phyloP scores from a whole-genome alignment of 2,888 invertebrate genomes.

The Lampropteryx suffumata region DNA sequence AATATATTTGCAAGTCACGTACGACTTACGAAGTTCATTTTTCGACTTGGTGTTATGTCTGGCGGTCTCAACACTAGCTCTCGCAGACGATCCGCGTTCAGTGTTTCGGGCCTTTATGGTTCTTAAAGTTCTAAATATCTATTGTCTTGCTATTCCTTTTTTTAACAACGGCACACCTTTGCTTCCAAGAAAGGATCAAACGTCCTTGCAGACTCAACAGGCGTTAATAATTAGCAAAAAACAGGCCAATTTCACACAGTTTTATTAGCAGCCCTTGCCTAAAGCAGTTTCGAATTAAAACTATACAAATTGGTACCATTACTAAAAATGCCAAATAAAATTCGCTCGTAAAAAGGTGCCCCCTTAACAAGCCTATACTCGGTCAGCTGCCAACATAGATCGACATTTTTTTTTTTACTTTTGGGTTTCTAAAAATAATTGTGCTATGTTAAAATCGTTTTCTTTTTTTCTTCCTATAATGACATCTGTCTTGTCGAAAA shows the following conservation, averaged over 20 bases:
- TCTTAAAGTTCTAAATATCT: neutral
- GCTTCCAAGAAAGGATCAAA: conserved; percentile 21
- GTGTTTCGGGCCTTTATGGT: neutral
- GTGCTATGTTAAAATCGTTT: too few relatives aligned
- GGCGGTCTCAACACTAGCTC: too few relatives aligned
- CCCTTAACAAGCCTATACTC: conserved; percentile 3
- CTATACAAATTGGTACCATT: conserved; percentile 23
- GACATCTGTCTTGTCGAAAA: too few relatives aligned
- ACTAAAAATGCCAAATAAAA: conserved; percentile 13
- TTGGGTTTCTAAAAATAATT: too few relatives aligned
- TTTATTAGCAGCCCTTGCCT: conserved; percentile 17
- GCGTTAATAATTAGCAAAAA: conserved; percentile 26
- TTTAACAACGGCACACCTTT: conserved; percentile 13
- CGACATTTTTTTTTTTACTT: conserved; percentile 1
- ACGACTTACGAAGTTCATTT: too few relatives aligned
- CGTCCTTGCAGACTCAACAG: conserved; percentile 13
- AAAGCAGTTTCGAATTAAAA: conserved; percentile 20
- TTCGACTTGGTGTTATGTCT: too few relatives aligned
- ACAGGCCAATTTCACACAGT: conserved; percentile 16
- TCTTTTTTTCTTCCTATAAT: too few relatives aligned
- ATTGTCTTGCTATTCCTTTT: conserved; percentile 2
- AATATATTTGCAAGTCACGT: too few relatives aligned
- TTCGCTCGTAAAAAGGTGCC: conserved; percentile 18
- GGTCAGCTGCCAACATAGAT: conserved; percentile 19
- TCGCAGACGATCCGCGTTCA: too few relatives aligned